Evolutionary conservation across 2,797 vertebrate genomes (phyloP), one percentile per base, ranked within the genome.

Genomic region (Hyperoplus immaculatus): DNA sequence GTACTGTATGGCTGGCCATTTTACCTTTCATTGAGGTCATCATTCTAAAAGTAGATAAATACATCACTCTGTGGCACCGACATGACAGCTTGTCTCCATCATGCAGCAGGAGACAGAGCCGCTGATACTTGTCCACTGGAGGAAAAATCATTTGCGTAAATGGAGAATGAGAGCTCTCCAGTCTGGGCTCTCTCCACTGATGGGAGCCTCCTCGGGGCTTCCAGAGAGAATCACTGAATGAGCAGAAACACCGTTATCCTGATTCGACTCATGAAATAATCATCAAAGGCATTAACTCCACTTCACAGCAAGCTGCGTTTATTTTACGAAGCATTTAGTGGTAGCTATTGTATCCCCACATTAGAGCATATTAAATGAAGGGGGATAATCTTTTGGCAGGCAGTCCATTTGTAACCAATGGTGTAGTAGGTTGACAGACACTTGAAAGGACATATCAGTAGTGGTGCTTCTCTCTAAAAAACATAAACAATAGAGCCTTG

Each of bases 241-340:
- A 83, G 82, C 80, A 78, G 66, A 76, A 85, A 80, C 77, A 62
- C 71, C 16, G 73, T 62, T 78, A 78, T 80, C 72, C 80, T 77
- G 85, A 87, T 88, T 84, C 71, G 72, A 91, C 82, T 92, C 88
- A 75, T 89, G 72, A 90, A 92, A 90, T 90, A 91, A 91, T 90
- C 88, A 87, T 92, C 85, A 89, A 82, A 90, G 80, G 80, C 81
- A 90, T 91, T 86, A 84, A 87, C 81, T 88, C 83, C 76, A 81
- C 90, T 90, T 83, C 82, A 87, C 69, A 64, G 80, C 7, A 0
- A 78, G 83, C 21, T 0, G 21, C 64, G 1, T 84, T 93, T 87
- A 78, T 87, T 91, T 87, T 89, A 89, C 88, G 75, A 88, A 86
- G 81, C 88, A 83, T 87, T 91, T 83, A 90, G 81, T 64, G 57